These are phyloP conservation scores for Tachina lurida DNA, from an alignment of 2,888 invertebrate species.

Conservation along the genomic window DNA sequence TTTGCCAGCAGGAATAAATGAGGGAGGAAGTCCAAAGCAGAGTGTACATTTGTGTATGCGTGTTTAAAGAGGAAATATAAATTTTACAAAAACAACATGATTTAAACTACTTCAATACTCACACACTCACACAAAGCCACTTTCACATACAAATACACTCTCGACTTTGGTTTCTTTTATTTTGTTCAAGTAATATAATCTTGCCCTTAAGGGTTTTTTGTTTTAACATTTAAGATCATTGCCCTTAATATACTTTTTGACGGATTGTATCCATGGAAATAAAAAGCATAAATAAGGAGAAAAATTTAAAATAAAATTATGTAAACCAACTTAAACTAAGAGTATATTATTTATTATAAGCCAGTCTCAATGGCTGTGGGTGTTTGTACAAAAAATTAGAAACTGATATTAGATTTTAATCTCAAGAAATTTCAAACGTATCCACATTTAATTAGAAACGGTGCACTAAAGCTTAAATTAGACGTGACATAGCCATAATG, in stretches of 20 bases:
- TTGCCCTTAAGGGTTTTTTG: constrained; percentile 2
- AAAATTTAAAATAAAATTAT: not conserved
- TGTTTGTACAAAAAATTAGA: too few relatives aligned
- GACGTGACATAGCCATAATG: too few relatives aligned
- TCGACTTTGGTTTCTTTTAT: too few relatives aligned
- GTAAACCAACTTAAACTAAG: not conserved
- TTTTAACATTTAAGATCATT: constrained; percentile 29
- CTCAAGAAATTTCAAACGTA: too few relatives aligned
- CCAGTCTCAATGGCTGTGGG: too few relatives aligned
- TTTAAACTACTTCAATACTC: not conserved
- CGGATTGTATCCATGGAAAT: not conserved
- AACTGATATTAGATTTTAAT: too few relatives aligned
- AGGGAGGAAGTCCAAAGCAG: constrained; percentile 46
- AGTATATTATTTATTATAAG: too few relatives aligned
- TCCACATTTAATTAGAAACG: too few relatives aligned
- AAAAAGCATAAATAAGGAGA: not conserved
- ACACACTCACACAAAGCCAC: not conserved
- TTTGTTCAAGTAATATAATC: constrained; percentile 24
- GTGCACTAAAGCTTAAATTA: too few relatives aligned
- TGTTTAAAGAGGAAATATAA: constrained; percentile 34
- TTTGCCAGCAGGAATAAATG: constrained; percentile 54
- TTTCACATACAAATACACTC: too few relatives aligned
- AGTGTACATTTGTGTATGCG: not conserved
- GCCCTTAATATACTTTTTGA: constrained; percentile 8
- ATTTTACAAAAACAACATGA: constrained; percentile 8